Percentiles rank a stretch among this genome's conserved stretches.
Evolutionary conservation across 2,888 invertebrate genomes (phyloP).

Genomic region (Nomada ruficornis): DNA sequence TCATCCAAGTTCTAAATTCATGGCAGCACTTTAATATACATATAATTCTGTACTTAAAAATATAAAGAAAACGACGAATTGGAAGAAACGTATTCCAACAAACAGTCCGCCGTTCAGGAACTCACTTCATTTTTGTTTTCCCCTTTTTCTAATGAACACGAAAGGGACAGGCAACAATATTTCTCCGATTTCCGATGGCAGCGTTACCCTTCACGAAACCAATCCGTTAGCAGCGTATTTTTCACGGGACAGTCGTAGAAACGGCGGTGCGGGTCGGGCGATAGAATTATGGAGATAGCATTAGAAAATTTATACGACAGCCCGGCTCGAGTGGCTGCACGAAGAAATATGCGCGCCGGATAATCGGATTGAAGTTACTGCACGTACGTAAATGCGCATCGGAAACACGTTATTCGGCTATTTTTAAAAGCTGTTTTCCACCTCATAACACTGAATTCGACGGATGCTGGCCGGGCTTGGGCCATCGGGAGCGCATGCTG

Average conservation of each 20-base stretch:
- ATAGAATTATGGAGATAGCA: constrained; percentile 53
- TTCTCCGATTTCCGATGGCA: too few relatives aligned
- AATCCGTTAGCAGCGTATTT: constrained; percentile 27
- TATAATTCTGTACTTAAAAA: too few relatives aligned
- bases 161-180: too few relatives aligned
- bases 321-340: constrained; percentile 18
- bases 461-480: constrained; percentile 46
- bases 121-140: too few relatives aligned
- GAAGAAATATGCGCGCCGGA: constrained; percentile 52
- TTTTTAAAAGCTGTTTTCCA: constrained; percentile 67
- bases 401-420: constrained; percentile 61
- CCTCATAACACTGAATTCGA: constrained; percentile 65
- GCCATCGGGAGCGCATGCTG: constrained; percentile 39
- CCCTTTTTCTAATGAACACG: too few relatives aligned
- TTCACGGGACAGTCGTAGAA: constrained; percentile 23
- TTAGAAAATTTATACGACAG: constrained; percentile 60
- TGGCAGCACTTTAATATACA: too few relatives aligned
- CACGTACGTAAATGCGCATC: constrained; percentile 60
- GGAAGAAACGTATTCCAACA: too few relatives aligned
- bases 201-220: constrained; percentile 4
- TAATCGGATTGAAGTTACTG: constrained; percentile 60
- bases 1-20: too few relatives aligned
- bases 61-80: too few relatives aligned
- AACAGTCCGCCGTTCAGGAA: too few relatives aligned
- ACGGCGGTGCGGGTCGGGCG: constrained; percentile 10